These are phyloP conservation scores for Arctopsyche grandis DNA, from an alignment of 1,140 invertebrate genomes.

Conservation along the genomic window DNA sequence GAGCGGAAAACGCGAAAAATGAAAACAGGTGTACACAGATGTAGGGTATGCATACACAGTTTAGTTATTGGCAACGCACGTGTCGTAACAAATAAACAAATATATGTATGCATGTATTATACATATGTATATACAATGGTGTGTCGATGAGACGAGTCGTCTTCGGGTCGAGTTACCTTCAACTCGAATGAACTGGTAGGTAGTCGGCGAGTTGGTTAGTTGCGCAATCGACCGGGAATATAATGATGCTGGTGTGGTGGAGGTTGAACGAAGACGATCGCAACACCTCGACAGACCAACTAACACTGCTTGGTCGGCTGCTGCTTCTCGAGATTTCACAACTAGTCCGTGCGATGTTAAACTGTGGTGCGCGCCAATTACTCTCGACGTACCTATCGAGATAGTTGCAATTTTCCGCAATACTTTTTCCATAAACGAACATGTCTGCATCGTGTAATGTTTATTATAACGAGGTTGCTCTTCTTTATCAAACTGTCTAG, in stretches of 20 bases:
- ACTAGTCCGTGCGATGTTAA: background rate
- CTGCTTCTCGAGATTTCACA: slow-evolving; percentile 22
- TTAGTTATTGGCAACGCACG: background rate
- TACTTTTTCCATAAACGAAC: too few relatives aligned
- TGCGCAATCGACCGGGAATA: slow-evolving; percentile 1
- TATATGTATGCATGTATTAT: too few relatives aligned
- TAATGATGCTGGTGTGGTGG: background rate
- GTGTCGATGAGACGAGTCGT: too few relatives aligned
- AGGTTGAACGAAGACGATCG: background rate
- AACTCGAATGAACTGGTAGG: too few relatives aligned
- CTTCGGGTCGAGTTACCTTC: too few relatives aligned
- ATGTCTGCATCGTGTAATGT: too few relatives aligned
- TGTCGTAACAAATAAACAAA: background rate
- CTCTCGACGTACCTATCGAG: too few relatives aligned
- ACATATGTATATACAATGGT: too few relatives aligned
- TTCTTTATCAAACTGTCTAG: too few relatives aligned
- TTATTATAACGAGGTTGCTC: too few relatives aligned
- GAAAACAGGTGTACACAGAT: background rate
- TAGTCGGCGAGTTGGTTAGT: background rate
- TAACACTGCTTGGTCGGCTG: background rate
- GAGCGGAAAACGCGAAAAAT: background rate
- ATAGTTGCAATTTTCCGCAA: too few relatives aligned
- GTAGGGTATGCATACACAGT: background rate
- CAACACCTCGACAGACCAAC: background rate
- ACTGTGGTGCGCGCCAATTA: background rate